Percentiles rank a stretch among this genome's conserved stretches.
Conservation (phyloP, 2,113 vertebrate species). For the Oreochromis tanganicae region DNA sequence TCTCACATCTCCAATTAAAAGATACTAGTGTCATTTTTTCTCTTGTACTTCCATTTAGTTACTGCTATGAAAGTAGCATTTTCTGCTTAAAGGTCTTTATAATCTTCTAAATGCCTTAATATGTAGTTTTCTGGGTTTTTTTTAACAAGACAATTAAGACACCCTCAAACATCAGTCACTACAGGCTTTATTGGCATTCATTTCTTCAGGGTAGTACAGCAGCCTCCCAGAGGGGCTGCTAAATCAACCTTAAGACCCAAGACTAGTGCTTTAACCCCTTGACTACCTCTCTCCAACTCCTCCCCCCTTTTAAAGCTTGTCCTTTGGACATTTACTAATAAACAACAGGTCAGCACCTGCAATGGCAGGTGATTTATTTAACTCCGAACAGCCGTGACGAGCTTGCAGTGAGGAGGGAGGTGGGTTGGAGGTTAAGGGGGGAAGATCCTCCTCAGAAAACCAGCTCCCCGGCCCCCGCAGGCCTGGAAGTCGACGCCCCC, state of each 20-base stretch:
- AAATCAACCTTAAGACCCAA: constrained; percentile 64
- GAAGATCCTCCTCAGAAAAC: constrained; percentile 40
- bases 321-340: constrained; percentile 68
- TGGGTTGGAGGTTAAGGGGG: constrained; percentile 26
- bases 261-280: constrained; percentile 61
- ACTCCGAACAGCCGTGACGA: constrained; percentile 48
- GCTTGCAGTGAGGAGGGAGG: constrained; percentile 7
- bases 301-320: constrained; percentile 48
- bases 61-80: background rate
- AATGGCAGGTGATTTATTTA: constrained; percentile 73
- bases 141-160: constrained; percentile 56
- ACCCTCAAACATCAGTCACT: constrained; percentile 50
- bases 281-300: constrained; percentile 46
- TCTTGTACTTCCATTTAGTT: background rate
- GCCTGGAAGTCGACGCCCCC: constrained; percentile 60
- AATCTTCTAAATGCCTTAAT: background rate
- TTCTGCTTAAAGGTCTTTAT: background rate
- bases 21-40: background rate
- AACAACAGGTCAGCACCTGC: constrained; percentile 75
- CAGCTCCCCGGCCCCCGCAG: constrained; percentile 43
- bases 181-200: constrained; percentile 52
- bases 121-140: background rate
- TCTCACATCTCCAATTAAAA: background rate
- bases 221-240: constrained; percentile 58
- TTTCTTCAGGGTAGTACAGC: constrained; percentile 57